Conservation (phyloP, 1,140 invertebrate species). For the Nixonia krombeini region DNA sequence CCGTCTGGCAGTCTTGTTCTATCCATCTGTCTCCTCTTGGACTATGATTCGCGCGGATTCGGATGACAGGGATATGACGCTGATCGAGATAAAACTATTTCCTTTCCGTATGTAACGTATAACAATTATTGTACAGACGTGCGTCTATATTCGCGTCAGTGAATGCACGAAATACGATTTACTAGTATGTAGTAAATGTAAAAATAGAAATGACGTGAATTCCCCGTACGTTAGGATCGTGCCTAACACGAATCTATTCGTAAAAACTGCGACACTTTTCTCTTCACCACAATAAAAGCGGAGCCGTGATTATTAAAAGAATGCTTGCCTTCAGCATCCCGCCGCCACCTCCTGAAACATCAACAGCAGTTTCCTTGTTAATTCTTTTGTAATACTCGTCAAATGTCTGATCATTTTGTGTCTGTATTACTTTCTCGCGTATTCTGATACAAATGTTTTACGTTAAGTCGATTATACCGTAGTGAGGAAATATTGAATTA, state of each 20-base stretch:
- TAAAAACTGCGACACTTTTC: constrained; percentile 27
- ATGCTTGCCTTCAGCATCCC: constrained; percentile 42
- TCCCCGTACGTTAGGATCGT: constrained; percentile 38
- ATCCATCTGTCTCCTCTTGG: constrained; percentile 40
- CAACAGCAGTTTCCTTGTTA: too few relatives aligned
- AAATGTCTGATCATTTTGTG: too few relatives aligned
- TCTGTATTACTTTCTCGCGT: too few relatives aligned
- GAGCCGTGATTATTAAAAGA: constrained; percentile 43
- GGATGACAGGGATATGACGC: constrained; percentile 44
- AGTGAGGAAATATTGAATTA: too few relatives aligned
- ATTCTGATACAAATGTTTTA: too few relatives aligned
- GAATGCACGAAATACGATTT: constrained; percentile 47
- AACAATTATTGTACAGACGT: constrained; percentile 51
- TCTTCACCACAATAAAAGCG: constrained; percentile 50
- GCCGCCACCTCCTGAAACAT: constrained; percentile 43
- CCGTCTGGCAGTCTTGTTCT: constrained; percentile 45
- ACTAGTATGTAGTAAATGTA: constrained; percentile 48
- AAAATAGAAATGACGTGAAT: constrained; percentile 50
- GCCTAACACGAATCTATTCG: constrained; percentile 44
- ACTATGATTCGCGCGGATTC: constrained; percentile 39
- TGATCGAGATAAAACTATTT: constrained; percentile 39
- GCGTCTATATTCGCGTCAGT: constrained; percentile 35
- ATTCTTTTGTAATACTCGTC: constrained; percentile 27
- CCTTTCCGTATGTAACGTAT: constrained; percentile 28
- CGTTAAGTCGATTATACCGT: too few relatives aligned